These are phyloP conservation scores for Choristoneura fumiferana DNA, from an alignment of 1,140 invertebrate species.

Conservation along the genomic window DNA sequence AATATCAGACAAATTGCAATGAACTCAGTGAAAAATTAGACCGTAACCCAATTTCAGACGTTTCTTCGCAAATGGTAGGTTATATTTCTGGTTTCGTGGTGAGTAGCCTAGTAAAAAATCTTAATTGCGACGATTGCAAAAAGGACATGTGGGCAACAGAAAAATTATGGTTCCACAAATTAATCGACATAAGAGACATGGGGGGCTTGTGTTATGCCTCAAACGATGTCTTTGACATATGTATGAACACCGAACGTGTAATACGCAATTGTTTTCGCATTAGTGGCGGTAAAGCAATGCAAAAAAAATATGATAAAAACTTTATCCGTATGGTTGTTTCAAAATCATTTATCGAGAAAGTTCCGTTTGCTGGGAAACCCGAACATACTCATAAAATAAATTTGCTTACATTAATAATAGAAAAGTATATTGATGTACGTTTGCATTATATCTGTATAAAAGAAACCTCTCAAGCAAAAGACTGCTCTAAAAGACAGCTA, in stretches of 20 bases:
- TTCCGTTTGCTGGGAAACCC: neutral
- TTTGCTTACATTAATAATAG: neutral
- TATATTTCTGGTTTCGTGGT: neutral
- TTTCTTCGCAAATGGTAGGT: neutral
- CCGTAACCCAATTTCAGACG: neutral
- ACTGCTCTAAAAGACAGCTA: neutral
- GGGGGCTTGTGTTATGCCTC: neutral
- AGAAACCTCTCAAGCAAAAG: neutral
- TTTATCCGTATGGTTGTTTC: neutral
- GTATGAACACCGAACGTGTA: neutral
- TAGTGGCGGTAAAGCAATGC: neutral
- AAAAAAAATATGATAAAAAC: neutral
- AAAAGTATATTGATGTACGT: neutral
- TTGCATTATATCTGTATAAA: neutral
- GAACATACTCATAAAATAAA: neutral
- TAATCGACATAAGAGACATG: neutral
- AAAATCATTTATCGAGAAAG: conserved; percentile 1
- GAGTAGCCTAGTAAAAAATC: neutral
- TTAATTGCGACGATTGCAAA: neutral
- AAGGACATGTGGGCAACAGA: neutral
- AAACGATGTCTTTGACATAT: neutral
- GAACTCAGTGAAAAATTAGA: neutral
- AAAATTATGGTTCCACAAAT: neutral
- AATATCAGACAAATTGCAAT: neutral
- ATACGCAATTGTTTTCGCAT: neutral